These are phyloP conservation scores for Candoia aspera DNA, from an alignment of 2,113 vertebrate species.

Conservation along the genomic window DNA sequence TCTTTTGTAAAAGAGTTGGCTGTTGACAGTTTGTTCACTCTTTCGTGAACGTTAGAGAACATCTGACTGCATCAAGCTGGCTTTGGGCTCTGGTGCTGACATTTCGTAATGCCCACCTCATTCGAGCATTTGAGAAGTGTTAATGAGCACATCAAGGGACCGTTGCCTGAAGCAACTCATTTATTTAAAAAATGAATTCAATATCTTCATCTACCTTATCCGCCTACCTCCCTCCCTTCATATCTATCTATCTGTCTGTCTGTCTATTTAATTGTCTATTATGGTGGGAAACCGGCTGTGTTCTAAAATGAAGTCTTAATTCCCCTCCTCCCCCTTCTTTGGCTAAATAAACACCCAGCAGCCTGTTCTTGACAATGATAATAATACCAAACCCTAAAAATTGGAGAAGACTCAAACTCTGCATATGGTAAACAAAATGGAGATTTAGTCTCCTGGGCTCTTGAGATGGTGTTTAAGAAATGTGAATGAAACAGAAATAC, in stretches of 20 bases:
- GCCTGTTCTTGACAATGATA: conserved; percentile 58
- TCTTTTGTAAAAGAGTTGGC: conserved; percentile 54
- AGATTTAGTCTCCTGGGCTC: conserved; percentile 59
- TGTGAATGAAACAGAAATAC: conserved; percentile 58
- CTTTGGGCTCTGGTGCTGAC: conserved; percentile 75
- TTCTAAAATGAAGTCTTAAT: conserved; percentile 70
- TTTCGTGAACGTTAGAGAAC: conserved; percentile 72
- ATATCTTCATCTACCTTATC: not conserved
- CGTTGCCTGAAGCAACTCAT: conserved; percentile 75
- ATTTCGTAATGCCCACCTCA: conserved; percentile 78
- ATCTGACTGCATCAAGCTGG: conserved; percentile 74
- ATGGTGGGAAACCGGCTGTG: conserved; percentile 63
- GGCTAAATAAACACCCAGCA: conserved; percentile 65
- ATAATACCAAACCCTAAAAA: conserved; percentile 60
- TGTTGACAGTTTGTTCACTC: conserved; percentile 77
- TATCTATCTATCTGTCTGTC: not conserved
- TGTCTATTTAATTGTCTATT: not conserved
- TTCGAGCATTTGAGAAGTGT: conserved; percentile 72
- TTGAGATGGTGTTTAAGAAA: conserved; percentile 58
- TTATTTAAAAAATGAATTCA: not conserved
- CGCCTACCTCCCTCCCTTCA: not conserved
- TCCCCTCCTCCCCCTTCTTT: conserved; percentile 37
- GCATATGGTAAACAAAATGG: conserved; percentile 63
- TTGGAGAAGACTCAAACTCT: conserved; percentile 63
- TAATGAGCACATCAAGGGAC: conserved; percentile 79